A percentile compares a stretch with the other conserved stretches of the same genome.
Conservation (phyloP, 2,888 invertebrate genomes). For the Tenthredo notha region DNA sequence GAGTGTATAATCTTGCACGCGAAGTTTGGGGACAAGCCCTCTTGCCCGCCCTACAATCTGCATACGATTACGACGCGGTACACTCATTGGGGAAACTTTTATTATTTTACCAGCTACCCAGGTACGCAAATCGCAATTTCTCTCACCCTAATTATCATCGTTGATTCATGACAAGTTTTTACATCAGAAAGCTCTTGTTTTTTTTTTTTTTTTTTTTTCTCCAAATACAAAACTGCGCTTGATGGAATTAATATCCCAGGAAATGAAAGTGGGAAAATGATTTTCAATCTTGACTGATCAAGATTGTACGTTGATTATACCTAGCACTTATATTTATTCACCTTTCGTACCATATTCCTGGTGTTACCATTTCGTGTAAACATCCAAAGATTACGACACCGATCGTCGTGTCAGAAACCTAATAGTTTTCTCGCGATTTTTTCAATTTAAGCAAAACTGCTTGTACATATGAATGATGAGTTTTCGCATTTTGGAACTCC, state of each 20-base stretch:
- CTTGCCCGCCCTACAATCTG: constrained; percentile 70
- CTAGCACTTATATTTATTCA: background rate
- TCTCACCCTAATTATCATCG: background rate
- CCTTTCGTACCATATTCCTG: background rate
- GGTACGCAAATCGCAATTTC: background rate
- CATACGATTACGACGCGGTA: constrained; percentile 68
- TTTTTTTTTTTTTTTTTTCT: too few species aligned
- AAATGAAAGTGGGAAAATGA: background rate
- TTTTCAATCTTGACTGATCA: background rate
- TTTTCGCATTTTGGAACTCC: background rate
- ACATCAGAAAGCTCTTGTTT: background rate
- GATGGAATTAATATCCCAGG: background rate
- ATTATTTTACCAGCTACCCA: background rate
- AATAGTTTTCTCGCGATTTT: constrained; percentile 3
- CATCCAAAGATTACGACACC: background rate
- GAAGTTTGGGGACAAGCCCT: constrained; percentile 70
- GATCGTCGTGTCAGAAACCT: background rate
- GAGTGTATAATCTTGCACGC: constrained; percentile 72
- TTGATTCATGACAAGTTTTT: background rate
- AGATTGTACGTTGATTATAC: background rate
- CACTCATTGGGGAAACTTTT: constrained; percentile 52
- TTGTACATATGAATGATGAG: background rate
- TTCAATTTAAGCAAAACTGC: background rate
- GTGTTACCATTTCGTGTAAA: constrained; percentile 33
- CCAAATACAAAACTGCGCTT: background rate